phyloP scores from a whole-genome alignment of 2,888 invertebrate genomes.

The Rhingia rostrata region DNA sequence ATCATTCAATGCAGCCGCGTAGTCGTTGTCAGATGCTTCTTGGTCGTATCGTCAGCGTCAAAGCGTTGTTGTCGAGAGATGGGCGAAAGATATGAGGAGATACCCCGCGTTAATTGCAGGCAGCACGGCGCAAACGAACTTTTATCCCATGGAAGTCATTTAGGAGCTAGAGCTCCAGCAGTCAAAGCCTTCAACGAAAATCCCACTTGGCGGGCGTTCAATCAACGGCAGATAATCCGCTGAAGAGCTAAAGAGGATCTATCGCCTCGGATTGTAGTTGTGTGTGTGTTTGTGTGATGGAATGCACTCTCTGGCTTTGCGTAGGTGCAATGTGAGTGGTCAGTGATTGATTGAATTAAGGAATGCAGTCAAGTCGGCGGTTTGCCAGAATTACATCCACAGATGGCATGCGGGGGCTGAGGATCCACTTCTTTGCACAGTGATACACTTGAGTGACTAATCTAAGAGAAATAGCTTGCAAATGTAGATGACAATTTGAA shows the following conservation, averaged over 20 bases:
- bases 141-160: slow-evolving; percentile 8
- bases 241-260: slow-evolving; percentile 33
- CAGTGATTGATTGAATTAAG: slow-evolving; percentile 69
- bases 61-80: slow-evolving; percentile 22
- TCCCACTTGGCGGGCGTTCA: slow-evolving; percentile 31
- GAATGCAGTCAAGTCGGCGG: slow-evolving; percentile 33
- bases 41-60: slow-evolving; percentile 15
- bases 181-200: not conserved
- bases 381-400: not conserved
- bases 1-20: slow-evolving; percentile 52
- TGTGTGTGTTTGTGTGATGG: slow-evolving; percentile 11
- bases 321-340: slow-evolving; percentile 69
- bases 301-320: slow-evolving; percentile 62
- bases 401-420: not conserved
- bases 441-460: slow-evolving; percentile 8
- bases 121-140: slow-evolving; percentile 32
- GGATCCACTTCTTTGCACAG: not conserved
- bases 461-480: no score
- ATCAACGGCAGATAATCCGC: slow-evolving; percentile 41
- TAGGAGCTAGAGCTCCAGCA: not conserved
- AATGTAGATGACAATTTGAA: no score
- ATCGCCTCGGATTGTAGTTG: slow-evolving; percentile 14
- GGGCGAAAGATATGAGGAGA: slow-evolving; percentile 29
- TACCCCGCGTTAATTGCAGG: slow-evolving; percentile 42
- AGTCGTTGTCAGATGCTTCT: slow-evolving; percentile 20